Percentiles rank a stretch among this genome's conserved stretches.
Conservation (phyloP, 2,888 invertebrate species). For the Drosophila mettleri region DNA sequence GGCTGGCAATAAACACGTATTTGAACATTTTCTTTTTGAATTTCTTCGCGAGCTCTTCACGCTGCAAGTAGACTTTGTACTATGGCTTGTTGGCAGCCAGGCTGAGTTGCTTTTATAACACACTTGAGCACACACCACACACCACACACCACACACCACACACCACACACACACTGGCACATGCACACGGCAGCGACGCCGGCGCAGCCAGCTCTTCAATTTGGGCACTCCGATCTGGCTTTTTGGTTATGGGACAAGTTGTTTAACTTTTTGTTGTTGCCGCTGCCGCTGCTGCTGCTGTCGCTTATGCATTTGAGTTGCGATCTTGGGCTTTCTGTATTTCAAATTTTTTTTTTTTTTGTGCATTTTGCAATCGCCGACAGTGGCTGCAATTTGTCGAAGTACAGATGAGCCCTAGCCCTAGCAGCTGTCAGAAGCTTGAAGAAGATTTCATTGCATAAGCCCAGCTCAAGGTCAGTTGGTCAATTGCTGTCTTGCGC, state of each 20-base stretch:
- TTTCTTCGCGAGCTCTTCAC: slow-evolving; percentile 70
- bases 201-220: slow-evolving; percentile 35
- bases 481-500: too few species aligned
- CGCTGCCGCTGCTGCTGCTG: background rate
- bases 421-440: slow-evolving; percentile 19
- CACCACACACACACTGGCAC: background rate
- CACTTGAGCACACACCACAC: slow-evolving; percentile 67
- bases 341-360: slow-evolving; percentile 43
- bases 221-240: slow-evolving; percentile 31
- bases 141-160: slow-evolving; percentile 65
- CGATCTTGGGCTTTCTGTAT: slow-evolving; percentile 46
- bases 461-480: slow-evolving; percentile 68
- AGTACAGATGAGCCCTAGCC: slow-evolving; percentile 18
- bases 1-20: slow-evolving; percentile 81
- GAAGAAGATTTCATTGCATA: slow-evolving; percentile 51
- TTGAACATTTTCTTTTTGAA: slow-evolving; percentile 70
- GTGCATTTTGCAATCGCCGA: slow-evolving; percentile 46
- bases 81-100: slow-evolving; percentile 74
- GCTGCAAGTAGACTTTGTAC: slow-evolving; percentile 82
- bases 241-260: slow-evolving; percentile 42
- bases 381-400: slow-evolving; percentile 40
- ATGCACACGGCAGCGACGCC: slow-evolving; percentile 33
- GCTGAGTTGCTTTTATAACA: slow-evolving; percentile 79
- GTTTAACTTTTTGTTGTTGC: slow-evolving; percentile 13
- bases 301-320: slow-evolving; percentile 46